Percentiles rank a stretch among this genome's conserved stretches.
Evolutionary conservation across 2,113 vertebrate genomes (phyloP).

Genomic region (Micronycteris hirsuta): DNA sequence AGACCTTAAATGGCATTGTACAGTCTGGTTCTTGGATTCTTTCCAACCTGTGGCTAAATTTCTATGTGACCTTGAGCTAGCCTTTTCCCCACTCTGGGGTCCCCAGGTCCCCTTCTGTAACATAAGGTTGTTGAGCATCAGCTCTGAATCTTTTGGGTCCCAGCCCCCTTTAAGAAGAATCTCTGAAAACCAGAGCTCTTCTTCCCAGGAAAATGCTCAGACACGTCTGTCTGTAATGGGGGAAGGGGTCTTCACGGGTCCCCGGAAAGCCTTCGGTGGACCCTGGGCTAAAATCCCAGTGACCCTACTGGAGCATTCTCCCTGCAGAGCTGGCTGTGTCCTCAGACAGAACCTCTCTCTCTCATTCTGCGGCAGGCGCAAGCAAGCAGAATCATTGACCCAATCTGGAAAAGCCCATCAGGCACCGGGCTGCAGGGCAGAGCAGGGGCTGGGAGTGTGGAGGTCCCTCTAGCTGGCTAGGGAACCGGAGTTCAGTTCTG

Average conservation of each 20-base stretch:
- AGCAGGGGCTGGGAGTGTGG: neutral
- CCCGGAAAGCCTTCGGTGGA: neutral
- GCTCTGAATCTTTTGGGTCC: neutral
- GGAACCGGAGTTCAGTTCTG: neutral
- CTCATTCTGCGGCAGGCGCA: neutral
- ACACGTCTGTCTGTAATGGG: neutral
- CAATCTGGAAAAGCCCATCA: neutral
- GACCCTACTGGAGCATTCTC: accelerated
- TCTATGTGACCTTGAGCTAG: neutral
- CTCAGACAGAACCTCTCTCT: neutral
- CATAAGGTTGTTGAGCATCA: neutral
- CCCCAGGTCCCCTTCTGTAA: neutral
- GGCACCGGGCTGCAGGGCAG: neutral
- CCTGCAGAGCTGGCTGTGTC: neutral
- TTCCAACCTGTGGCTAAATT: neutral
- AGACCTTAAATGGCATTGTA: neutral
- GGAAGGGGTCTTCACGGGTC: neutral
- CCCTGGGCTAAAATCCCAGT: neutral
- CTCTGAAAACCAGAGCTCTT: neutral
- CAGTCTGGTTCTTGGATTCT: neutral
- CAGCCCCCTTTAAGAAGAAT: neutral
- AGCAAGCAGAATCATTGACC: neutral
- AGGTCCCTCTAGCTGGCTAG: neutral
- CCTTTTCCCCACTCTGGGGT: neutral
- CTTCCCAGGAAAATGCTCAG: neutral